Percentiles rank a stretch among this genome's conserved stretches.
Conservation (phyloP, 2,888 invertebrate genomes). For the Ommatoiulus sabulosus region DNA sequence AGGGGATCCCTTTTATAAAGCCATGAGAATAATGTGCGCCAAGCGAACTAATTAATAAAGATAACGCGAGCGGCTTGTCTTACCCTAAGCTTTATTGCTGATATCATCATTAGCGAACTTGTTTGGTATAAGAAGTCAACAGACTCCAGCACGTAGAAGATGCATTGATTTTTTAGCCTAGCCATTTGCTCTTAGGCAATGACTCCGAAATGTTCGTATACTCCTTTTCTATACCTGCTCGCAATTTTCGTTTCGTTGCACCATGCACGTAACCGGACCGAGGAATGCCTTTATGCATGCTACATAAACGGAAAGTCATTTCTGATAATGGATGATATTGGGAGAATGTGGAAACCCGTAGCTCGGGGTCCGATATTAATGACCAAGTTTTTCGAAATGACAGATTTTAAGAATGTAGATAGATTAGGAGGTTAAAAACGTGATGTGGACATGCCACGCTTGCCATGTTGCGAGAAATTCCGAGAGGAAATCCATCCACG, state of each 20-base stretch:
- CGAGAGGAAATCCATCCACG: not conserved
- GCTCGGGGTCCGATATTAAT: slow-evolving; percentile 5
- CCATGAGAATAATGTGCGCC: slow-evolving; percentile 24
- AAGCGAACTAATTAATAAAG: slow-evolving; percentile 40
- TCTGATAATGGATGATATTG: slow-evolving; percentile 40
- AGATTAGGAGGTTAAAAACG: slow-evolving; percentile 31
- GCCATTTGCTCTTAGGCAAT: slow-evolving; percentile 16
- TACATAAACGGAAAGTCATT: slow-evolving; percentile 10
- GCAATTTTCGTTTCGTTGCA: not conserved
- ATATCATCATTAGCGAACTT: slow-evolving; percentile 47
- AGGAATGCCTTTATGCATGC: slow-evolving; percentile 1
- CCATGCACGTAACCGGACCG: not conserved
- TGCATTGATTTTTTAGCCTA: not conserved
- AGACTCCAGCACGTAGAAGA: not conserved
- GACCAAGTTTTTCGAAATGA: not conserved
- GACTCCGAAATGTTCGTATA: not conserved
- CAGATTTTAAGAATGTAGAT: slow-evolving; percentile 9
- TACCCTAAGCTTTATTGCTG: slow-evolving; percentile 43
- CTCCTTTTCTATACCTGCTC: slow-evolving; percentile 22
- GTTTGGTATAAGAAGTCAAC: slow-evolving; percentile 37
- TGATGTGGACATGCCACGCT: slow-evolving; percentile 21
- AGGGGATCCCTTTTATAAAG: not conserved
- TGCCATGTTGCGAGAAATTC: slow-evolving; percentile 13
- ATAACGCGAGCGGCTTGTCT: slow-evolving; percentile 49
- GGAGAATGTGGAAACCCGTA: slow-evolving; percentile 24